phyloP scores from a whole-genome alignment of 2,113 vertebrate species.

The Grammomys surdaster region DNA sequence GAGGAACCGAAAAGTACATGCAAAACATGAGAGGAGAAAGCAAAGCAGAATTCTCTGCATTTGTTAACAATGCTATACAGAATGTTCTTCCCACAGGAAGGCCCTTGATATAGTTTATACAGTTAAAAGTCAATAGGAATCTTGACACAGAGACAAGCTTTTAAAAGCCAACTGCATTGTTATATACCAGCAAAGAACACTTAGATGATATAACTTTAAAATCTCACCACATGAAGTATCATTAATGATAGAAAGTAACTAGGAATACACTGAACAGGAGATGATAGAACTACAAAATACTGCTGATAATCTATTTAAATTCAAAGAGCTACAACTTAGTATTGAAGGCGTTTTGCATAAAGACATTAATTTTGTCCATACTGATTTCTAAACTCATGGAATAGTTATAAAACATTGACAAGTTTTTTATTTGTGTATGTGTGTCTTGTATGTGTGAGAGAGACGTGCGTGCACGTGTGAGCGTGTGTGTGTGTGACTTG shows the following conservation, averaged over 20 bases:
- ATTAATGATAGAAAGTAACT: not conserved
- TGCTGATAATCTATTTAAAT: not conserved
- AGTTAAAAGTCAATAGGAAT: not conserved
- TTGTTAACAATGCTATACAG: not conserved
- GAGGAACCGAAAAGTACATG: not conserved
- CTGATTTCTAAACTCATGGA: not conserved
- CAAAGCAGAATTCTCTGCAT: not conserved
- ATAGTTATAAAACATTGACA: not conserved
- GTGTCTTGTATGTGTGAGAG: not conserved
- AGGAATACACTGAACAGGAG: conserved; percentile 3
- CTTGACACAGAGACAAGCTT: conserved; percentile 4
- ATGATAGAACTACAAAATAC: not conserved
- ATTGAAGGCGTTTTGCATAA: not conserved
- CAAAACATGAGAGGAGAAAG: not conserved
- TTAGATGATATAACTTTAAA: conserved; percentile 20
- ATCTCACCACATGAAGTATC: not conserved
- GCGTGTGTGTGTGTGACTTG: not conserved
- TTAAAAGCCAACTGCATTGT: not conserved
- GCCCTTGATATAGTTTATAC: not conserved
- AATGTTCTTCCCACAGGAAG: not conserved
- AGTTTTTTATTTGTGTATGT: not conserved
- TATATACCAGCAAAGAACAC: not conserved
- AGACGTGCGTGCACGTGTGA: not conserved
- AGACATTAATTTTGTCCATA: not conserved
- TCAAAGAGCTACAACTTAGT: not conserved